Evolutionary conservation across 2,113 vertebrate species (phyloP).

Genomic region (Dicentrarchus labrax): DNA sequence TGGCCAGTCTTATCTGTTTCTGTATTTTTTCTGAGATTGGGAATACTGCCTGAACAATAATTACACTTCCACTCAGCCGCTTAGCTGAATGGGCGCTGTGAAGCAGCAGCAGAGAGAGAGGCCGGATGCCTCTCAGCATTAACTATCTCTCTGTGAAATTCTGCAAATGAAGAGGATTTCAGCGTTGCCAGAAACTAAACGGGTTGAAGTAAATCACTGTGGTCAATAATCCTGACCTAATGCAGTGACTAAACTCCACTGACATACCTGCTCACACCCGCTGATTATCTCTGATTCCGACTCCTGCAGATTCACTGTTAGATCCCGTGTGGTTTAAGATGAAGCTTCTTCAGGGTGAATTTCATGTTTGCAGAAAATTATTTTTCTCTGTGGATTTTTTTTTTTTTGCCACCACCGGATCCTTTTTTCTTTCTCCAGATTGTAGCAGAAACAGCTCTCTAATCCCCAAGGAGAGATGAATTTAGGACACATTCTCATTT

Average conservation of each 20-base stretch:
- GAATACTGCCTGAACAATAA: slow-evolving; percentile 56
- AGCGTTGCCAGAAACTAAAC: slow-evolving; percentile 61
- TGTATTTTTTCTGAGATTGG: slow-evolving; percentile 33
- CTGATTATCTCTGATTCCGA: slow-evolving; percentile 28
- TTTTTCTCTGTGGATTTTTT: slow-evolving; percentile 12
- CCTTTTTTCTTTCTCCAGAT: slow-evolving; percentile 39
- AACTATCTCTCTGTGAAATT: slow-evolving; percentile 62
- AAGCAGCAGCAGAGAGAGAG: slow-evolving; percentile 34
- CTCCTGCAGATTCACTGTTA: slow-evolving; percentile 24
- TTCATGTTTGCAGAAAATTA: slow-evolving; percentile 22
- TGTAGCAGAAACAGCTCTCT: slow-evolving; percentile 46
- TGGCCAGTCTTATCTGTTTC: slow-evolving; percentile 14
- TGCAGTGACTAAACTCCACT: slow-evolving; percentile 32
- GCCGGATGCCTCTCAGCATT: slow-evolving; percentile 61
- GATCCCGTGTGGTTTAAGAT: slow-evolving; percentile 8
- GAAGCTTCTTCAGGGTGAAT: slow-evolving; percentile 10
- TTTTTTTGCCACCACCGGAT: slow-evolving; percentile 27
- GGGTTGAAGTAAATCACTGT: slow-evolving; percentile 56
- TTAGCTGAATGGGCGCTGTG: slow-evolving; percentile 37
- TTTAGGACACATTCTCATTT: slow-evolving; percentile 71
- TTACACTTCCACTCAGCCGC: slow-evolving; percentile 54
- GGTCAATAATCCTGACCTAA: slow-evolving; percentile 66
- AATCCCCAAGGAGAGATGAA: slow-evolving; percentile 62
- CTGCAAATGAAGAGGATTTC: slow-evolving; percentile 70
- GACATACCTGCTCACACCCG: slow-evolving; percentile 35